These are phyloP conservation scores for Phoxinus dragarum DNA, from an alignment of 2,797 vertebrate genomes.

Conservation along the genomic window DNA sequence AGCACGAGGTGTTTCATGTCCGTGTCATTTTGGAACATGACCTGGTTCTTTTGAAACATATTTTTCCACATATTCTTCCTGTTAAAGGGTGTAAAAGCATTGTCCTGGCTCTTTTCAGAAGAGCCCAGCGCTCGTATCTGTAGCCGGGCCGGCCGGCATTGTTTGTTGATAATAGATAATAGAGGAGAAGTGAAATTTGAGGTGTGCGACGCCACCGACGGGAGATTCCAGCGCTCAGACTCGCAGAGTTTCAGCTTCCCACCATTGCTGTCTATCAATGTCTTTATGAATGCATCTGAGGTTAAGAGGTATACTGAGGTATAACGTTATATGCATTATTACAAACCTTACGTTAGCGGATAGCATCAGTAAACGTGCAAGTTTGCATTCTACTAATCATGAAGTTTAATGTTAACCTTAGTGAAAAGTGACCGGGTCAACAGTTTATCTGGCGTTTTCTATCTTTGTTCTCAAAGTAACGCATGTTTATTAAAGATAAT, in stretches of 20 bases:
- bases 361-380: background rate
- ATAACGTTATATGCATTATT: no score
- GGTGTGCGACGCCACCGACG: conserved; percentile 10
- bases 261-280: background rate
- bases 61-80: conserved; percentile 6
- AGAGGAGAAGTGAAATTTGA: conserved; percentile 58
- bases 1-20: conserved; percentile 4
- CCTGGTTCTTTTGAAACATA: background rate
- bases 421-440: background rate
- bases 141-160: conserved; percentile 13
- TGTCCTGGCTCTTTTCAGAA: conserved; percentile 31
- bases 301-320: no score
- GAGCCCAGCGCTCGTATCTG: conserved; percentile 44
- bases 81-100: conserved; percentile 23
- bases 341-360: background rate
- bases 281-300: background rate
- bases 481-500: background rate
- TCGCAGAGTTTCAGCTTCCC: background rate
- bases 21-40: conserved; percentile 12
- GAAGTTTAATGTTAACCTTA: background rate
- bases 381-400: background rate
- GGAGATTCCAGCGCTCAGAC: conserved; percentile 50
- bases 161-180: conserved; percentile 47
- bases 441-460: background rate
- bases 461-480: background rate